Conservation (phyloP, 30 jellyfish, hydroid and myxozoan genomes). For the Cassiopea xamachana region DNA sequence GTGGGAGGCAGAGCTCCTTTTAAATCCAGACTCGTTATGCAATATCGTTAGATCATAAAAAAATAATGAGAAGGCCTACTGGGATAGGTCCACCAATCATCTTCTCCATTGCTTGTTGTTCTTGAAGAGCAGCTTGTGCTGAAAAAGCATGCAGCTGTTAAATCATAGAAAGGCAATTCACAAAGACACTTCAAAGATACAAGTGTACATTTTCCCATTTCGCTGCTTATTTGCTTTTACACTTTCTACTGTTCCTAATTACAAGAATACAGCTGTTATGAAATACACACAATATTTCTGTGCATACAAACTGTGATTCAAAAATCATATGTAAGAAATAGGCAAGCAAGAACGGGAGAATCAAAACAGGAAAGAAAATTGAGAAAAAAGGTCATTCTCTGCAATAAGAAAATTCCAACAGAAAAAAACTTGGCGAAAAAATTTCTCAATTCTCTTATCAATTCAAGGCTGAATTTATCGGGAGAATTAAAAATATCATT, state of each 20-base stretch:
- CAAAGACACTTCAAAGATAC: too few species aligned
- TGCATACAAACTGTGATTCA: neutral
- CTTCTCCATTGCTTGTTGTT: slow-evolving; percentile 95
- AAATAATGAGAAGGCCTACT: slow-evolving; percentile 38
- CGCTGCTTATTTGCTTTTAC: neutral
- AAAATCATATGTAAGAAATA: neutral
- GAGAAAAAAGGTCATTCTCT: too few species aligned
- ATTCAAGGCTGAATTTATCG: too few species aligned
- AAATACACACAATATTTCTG: neutral
- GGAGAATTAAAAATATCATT: too few species aligned
- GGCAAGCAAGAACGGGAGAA: neutral
- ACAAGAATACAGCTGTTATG: neutral
- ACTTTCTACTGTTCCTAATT: neutral
- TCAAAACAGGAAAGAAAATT: too few species aligned
- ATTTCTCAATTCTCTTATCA: too few species aligned
- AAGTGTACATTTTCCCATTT: too few species aligned
- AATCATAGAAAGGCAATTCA: neutral
- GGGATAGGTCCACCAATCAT: slow-evolving; percentile 96
- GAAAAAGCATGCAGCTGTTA: neutral
- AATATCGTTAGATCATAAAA: neutral
- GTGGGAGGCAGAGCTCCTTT: too few species aligned
- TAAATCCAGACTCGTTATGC: too few species aligned
- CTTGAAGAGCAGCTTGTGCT: slow-evolving; percentile 98
- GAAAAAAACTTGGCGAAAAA: too few species aligned
- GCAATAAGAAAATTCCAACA: too few species aligned